Conservation (phyloP, 2,888 invertebrate genomes). For the Lycocerus yunnanus region DNA sequence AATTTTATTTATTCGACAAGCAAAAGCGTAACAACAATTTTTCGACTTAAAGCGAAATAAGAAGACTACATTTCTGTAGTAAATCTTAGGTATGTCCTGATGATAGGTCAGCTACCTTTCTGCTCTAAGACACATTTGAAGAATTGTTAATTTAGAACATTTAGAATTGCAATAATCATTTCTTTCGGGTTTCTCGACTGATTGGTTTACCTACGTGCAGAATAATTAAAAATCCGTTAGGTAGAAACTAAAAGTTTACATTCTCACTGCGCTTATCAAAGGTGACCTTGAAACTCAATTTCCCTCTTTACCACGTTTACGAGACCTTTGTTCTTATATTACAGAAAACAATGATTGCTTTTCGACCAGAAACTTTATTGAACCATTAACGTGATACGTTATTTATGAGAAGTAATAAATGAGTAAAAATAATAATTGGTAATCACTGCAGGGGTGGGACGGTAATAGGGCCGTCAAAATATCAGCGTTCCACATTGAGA, state of each 20-base stretch:
- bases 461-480: too few relatives aligned
- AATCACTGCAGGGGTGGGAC: too few relatives aligned
- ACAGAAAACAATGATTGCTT: too few relatives aligned
- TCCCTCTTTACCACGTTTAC: not conserved
- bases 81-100: not conserved
- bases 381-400: too few relatives aligned
- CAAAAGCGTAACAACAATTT: not conserved
- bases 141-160: conserved; percentile 2
- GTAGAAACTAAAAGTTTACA: not conserved
- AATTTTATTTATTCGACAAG: not conserved
- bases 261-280: not conserved
- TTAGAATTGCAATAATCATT: not conserved
- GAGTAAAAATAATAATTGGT: too few relatives aligned
- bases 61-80: not conserved
- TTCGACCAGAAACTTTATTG: too few relatives aligned
- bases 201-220: not conserved
- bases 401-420: too few relatives aligned
- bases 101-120: conserved; percentile 28
- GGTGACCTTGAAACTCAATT: not conserved
- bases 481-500: too few relatives aligned
- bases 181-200: not conserved
- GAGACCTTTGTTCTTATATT: not conserved
- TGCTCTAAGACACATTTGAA: conserved; percentile 20
- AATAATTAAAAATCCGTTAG: not conserved
- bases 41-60: not conserved